Evolutionary conservation across 2,888 invertebrate genomes (phyloP).

Genomic region (Heliconius aoede): DNA sequence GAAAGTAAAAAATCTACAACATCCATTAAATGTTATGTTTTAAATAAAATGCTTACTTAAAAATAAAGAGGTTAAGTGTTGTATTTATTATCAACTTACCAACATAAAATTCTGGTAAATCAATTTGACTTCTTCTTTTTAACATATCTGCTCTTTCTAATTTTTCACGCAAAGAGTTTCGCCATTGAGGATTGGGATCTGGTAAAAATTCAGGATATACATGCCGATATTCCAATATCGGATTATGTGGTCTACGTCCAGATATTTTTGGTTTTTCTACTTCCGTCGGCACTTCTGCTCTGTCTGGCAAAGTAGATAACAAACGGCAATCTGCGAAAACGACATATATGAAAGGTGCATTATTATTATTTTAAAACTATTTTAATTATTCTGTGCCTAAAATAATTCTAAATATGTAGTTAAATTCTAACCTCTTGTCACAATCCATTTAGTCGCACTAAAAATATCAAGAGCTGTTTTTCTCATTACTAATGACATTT

Average conservation of each 20-base stretch:
- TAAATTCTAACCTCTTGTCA: constrained; percentile 69
- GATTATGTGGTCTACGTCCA: constrained; percentile 58
- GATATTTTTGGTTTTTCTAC: constrained; percentile 49
- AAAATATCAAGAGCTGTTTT: constrained; percentile 60
- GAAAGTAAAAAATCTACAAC: no score
- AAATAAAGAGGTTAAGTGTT: no score
- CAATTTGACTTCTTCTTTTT: constrained; percentile 89
- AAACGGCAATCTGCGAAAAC: constrained; percentile 61
- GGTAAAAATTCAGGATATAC: constrained; percentile 97
- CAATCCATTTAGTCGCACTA: constrained; percentile 66
- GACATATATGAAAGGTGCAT: no score
- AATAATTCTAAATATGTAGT: background rate
- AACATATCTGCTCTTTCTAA: constrained; percentile 97
- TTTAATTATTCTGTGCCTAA: background rate
- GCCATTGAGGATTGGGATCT: constrained; percentile 89
- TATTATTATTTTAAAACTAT: background rate
- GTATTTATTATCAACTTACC: constrained; percentile 77
- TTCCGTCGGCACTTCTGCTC: constrained; percentile 50
- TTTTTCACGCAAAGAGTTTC: constrained; percentile 93
- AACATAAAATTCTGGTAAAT: constrained; percentile 99
- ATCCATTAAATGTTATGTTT: no score
- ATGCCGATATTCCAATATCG: constrained; percentile 85
- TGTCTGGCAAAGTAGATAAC: constrained; percentile 67
- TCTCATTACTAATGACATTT: constrained; percentile 67
- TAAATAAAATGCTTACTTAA: no score